Evolutionary conservation across 2,113 vertebrate species (phyloP), one percentile per base, ranked within the genome.

Genomic region (Marmota flaviventris): DNA sequence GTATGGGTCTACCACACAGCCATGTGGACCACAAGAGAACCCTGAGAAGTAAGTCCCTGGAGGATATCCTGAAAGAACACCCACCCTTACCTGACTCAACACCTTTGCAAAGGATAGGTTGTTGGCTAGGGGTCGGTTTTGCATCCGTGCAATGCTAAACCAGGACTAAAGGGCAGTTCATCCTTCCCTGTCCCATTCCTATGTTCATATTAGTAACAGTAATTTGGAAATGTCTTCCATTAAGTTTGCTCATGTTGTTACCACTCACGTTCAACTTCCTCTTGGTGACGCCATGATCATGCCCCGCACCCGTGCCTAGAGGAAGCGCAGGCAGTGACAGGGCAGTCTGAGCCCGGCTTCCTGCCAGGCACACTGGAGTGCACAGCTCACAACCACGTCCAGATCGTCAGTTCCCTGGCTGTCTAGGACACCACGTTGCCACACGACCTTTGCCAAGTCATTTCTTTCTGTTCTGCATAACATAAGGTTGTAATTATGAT

Each of bases 401-500:
- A 97, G 91, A 96, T 94, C 39, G 37, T 85, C 84, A 22, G 82
- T 45, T 92, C 84, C 91, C 81, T 92, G 92, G 88, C 95, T 97
- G 95, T 96, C 96, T 84, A 88, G 92, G 95, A 94, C 97, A 87
- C 48, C 83, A 39, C 48, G 16, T 69, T 89, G 96, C 95, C 96
- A 87, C 79, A 85, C 90, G 96, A 97, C 97, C 96, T 97, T 95
- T 95, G 87, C 89, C 96, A 97, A 97, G 97, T 95, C 93, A 96
- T 92, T 95, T 91, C 92, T 95, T 94, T 87, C 72, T 87, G 86
- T 90, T 92, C 70, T 83, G 79, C 84, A 37, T 79, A 89, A 94
- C 96, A 97, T 96, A 73, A 91, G 96, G 95, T 95, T 97, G 86
- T 76, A 92, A 97, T 98, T 97, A 97, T 37, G 86, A 96, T 97